A percentile compares a stretch with the other conserved stretches of the same genome.
Conservation (phyloP, 2,888 invertebrate species). For the Aromia moschata region DNA sequence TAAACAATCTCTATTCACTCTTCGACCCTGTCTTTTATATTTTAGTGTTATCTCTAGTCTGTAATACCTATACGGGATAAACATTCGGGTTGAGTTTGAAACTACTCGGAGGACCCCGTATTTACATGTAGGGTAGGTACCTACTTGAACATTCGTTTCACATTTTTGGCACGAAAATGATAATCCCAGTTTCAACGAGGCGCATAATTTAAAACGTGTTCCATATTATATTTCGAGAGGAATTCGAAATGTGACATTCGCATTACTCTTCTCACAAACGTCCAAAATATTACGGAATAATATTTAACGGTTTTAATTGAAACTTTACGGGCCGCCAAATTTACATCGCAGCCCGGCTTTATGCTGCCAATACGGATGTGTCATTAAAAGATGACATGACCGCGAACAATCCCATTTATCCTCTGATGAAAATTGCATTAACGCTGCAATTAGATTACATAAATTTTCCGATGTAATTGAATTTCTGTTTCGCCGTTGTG, state of each 20-base stretch:
- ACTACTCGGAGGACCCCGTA: too few species aligned
- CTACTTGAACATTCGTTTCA: too few species aligned
- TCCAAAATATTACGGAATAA: constrained; percentile 6
- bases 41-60: too few species aligned
- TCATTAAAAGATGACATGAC: constrained; percentile 48
- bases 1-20: too few species aligned
- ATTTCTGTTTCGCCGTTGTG: constrained; percentile 42
- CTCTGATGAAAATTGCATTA: constrained; percentile 49
- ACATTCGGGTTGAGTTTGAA: too few species aligned
- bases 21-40: too few species aligned
- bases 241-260: background rate
- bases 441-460: constrained; percentile 47
- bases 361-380: constrained; percentile 40
- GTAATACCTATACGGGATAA: too few species aligned
- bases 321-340: constrained; percentile 20
- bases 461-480: constrained; percentile 46
- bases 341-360: constrained; percentile 10
- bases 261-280: background rate
- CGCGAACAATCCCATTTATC: constrained; percentile 47
- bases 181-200: background rate
- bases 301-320: constrained; percentile 24
- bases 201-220: background rate
- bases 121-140: too few species aligned
- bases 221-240: background rate
- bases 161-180: background rate